Percentiles rank a stretch among this genome's conserved stretches.
phyloP scores from a whole-genome alignment of 1,140 invertebrate genomes.

The Zophobas atratus region DNA sequence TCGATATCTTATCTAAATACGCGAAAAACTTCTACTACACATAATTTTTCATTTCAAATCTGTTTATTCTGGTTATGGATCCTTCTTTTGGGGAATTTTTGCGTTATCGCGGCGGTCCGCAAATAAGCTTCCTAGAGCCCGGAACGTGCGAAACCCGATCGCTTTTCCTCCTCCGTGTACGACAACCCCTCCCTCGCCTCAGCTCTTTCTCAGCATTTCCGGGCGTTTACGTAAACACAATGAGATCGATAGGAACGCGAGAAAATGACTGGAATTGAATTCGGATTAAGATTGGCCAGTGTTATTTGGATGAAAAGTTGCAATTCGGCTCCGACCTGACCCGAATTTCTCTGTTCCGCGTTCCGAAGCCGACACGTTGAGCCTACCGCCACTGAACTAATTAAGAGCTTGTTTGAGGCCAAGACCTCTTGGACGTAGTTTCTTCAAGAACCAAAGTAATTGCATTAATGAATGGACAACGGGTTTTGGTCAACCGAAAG shows the following conservation, averaged over 20 bases:
- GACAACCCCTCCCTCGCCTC: no score
- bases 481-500: constrained; percentile 31
- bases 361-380: constrained; percentile 25
- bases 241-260: constrained; percentile 26
- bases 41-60: no score
- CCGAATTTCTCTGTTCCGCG: constrained; percentile 44
- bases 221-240: constrained; percentile 36
- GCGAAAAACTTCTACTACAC: no score
- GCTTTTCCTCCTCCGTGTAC: no score
- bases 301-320: constrained; percentile 35
- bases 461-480: constrained; percentile 54
- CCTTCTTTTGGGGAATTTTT: no score
- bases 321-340: constrained; percentile 36
- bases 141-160: no score
- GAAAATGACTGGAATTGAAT: constrained; percentile 34
- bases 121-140: no score
- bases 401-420: constrained; percentile 56
- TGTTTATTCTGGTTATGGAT: no score
- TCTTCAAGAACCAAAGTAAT: constrained; percentile 49
- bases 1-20: no score
- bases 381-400: constrained; percentile 51
- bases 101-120: no score
- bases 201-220: background rate
- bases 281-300: constrained; percentile 29
- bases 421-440: constrained; percentile 44